These are phyloP conservation scores for Nyctereutes procyonoides DNA, from an alignment of 2,113 vertebrate species.

Conservation along the genomic window DNA sequence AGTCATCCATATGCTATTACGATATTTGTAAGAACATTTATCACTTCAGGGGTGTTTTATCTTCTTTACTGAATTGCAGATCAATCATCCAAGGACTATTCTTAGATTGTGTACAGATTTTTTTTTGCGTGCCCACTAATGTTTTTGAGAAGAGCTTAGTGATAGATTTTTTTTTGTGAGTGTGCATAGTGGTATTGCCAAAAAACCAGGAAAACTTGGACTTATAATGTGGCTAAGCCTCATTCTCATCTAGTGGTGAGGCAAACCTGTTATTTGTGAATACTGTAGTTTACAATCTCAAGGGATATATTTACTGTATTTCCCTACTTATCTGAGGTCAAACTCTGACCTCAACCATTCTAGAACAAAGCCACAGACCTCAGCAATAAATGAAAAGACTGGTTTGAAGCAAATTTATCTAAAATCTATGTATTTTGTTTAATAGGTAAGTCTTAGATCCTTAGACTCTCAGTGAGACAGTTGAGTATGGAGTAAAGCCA, in stretches of 20 bases:
- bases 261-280: constrained; percentile 72
- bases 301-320: constrained; percentile 54
- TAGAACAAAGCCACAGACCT: constrained; percentile 66
- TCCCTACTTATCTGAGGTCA: constrained; percentile 71
- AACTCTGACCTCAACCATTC: constrained; percentile 68
- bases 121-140: constrained; percentile 18
- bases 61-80: not conserved
- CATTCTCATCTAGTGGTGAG: constrained; percentile 38
- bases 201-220: constrained; percentile 53
- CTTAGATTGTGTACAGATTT: not conserved
- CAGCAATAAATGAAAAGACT: constrained; percentile 26
- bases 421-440: constrained; percentile 14
- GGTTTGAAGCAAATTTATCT: constrained; percentile 42
- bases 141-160: not conserved
- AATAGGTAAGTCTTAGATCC: not conserved
- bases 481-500: not conserved
- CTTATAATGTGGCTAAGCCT: constrained; percentile 53
- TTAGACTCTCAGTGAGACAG: not conserved
- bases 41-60: not conserved
- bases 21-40: not conserved
- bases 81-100: not conserved
- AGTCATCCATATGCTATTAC: not conserved
- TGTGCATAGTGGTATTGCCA: not conserved
- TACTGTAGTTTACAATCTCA: constrained; percentile 34
- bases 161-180: not conserved